Conservation (phyloP, 1,140 invertebrate genomes). For the Adoxophyes honmai region DNA sequence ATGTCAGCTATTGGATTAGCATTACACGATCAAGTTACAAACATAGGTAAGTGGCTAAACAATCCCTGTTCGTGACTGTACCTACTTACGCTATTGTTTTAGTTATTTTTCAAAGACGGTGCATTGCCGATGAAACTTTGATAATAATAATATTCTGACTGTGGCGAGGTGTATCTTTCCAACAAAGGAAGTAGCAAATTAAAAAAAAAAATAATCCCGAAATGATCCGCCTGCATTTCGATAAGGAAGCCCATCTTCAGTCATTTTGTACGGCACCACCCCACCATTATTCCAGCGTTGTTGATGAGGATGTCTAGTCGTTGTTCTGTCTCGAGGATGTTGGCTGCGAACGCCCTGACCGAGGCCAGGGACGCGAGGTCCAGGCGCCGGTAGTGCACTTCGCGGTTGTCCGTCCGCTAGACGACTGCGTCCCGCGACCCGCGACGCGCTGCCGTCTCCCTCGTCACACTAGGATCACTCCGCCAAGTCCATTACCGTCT, state of each 20-base stretch:
- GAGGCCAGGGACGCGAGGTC: conserved; percentile 49
- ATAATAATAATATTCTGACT: too few species aligned
- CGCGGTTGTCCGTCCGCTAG: conserved; percentile 38
- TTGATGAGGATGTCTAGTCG: conserved; percentile 83
- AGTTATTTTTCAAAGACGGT: too few species aligned
- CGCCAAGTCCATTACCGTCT: conserved; percentile 83
- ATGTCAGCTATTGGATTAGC: too few species aligned
- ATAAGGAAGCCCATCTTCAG: conserved; percentile 82
- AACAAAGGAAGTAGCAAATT: conserved; percentile 77
- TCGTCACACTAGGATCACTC: conserved; percentile 85
- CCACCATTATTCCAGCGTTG: conserved; percentile 84
- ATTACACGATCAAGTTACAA: too few species aligned
- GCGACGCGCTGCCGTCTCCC: conserved; percentile 63
- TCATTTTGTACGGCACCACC: conserved; percentile 38
- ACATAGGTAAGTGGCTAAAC: too few species aligned
- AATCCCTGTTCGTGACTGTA: too few species aligned
- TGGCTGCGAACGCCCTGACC: conserved; percentile 38
- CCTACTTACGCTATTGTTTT: too few species aligned
- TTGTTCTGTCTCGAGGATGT: conserved; percentile 72
- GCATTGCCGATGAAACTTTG: too few species aligned
- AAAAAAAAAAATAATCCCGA: conserved; percentile 85
- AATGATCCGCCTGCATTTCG: conserved; percentile 81
- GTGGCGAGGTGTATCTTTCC: too few species aligned
- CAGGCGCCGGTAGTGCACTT: conserved; percentile 46
- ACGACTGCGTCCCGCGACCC: conserved; percentile 41